Base-by-base conservation (phyloP, 2,888 invertebrate species). In the Amphimallon solstitiale region DNA sequence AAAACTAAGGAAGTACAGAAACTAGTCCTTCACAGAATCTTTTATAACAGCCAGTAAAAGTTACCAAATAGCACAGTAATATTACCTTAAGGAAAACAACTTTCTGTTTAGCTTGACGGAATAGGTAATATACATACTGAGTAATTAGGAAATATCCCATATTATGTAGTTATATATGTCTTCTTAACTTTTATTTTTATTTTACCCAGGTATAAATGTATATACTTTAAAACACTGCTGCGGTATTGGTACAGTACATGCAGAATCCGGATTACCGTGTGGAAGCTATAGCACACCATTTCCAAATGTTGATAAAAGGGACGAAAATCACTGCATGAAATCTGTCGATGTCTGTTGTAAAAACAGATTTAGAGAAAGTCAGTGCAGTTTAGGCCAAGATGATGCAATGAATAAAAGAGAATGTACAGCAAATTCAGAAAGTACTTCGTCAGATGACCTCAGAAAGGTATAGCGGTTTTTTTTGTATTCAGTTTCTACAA, bases 291-390 rank as follows among this genome's bases (percentile, higher is more conserved):
- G 77, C 71, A 71, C 80, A 9, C 79, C 88, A 0, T 84, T 88
- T 40, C 76, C 83, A 1, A 86, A 84, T 12, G 84, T 90, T 52
- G 80, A 86, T 0, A 79, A 83, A 4, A 83, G 86, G 38, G 87
- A 89, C 75, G 88, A 89, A 72, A 84, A 84, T 1, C 77, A 86
- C 1, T 91, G 91, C 71, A 77, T 88, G 40, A 86, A 87, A n/a
- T 85, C 88, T 0, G 84, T 88, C 19, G 86, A 86, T 63, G 86
- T 89, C 34, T 91, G 91, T 74, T 91, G 91, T 77, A 84, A 85
- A 21, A 82, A 83, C 12, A 84, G 85, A 70, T 76, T 72, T 69
- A 86, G 85, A 70, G 83, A 85, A 69, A 75, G 78, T 48, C 83
- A 85, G 69, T 88, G 88, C 73, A 78, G 82, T 15, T 75, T 79